Evolutionary conservation across 2,113 vertebrate genomes (phyloP).

Genomic region (Physeter macrocephalus): DNA sequence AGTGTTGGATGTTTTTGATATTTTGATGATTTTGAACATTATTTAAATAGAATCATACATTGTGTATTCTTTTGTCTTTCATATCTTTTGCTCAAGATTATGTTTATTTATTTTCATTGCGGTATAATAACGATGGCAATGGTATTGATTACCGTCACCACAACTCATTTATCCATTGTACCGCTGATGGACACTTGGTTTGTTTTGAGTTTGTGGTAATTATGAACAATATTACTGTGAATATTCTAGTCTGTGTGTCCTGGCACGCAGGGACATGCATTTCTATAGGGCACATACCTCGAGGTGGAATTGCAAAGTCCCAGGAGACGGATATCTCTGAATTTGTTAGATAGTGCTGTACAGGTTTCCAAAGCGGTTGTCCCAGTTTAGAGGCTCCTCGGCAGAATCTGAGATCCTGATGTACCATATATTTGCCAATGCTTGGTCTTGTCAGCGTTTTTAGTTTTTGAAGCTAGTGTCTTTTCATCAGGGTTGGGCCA

Average conservation of each 20-base stretch:
- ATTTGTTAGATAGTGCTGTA: background rate
- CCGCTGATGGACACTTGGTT: background rate
- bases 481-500: background rate
- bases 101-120: background rate
- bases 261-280: rapidly evolving
- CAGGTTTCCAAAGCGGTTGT: background rate
- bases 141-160: background rate
- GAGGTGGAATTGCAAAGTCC: background rate
- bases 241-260: background rate
- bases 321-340: background rate
- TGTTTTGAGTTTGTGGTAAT: background rate
- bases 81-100: background rate
- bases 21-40: background rate
- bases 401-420: background rate
- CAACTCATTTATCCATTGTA: background rate
- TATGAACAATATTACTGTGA: background rate
- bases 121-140: background rate
- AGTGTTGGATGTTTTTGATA: background rate
- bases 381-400: background rate
- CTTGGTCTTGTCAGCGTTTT: background rate
- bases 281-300: background rate
- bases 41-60: background rate
- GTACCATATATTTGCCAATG: background rate
- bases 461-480: background rate
- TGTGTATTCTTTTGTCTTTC: background rate